Conservation (phyloP, 1,140 invertebrate genomes). For the Temnothorax curvispinosus region DNA sequence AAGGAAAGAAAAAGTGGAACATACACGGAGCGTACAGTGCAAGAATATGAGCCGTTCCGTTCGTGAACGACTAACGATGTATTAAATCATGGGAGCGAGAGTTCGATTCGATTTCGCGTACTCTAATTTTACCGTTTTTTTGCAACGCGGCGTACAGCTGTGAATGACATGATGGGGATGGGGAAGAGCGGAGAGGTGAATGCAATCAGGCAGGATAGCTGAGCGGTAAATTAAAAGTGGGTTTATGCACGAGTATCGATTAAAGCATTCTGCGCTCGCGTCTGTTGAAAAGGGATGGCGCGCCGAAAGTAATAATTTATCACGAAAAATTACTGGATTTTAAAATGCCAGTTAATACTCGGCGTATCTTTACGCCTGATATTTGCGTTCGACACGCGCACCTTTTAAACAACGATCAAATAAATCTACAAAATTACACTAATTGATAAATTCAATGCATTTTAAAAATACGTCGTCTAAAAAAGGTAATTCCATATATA, state of each 20-base stretch:
- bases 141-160: constrained; percentile 43
- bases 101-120: constrained; percentile 56
- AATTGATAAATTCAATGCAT: neutral
- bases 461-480: neutral
- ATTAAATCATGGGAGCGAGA: constrained; percentile 45
- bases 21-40: constrained; percentile 18
- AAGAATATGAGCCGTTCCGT: constrained; percentile 40
- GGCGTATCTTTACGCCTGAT: neutral
- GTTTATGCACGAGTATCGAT: constrained; percentile 48
- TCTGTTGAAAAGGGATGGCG: neutral
- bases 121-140: constrained; percentile 46
- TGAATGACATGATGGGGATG: constrained; percentile 37
- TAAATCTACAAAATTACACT: neutral
- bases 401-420: neutral
- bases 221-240: constrained; percentile 52
- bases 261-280: constrained; percentile 11
- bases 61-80: constrained; percentile 23
- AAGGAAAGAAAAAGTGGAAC: constrained; percentile 57
- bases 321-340: constrained; percentile 24
- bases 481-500: neutral
- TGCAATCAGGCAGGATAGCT: constrained; percentile 41
- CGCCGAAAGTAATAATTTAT: constrained; percentile 21
- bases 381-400: neutral
- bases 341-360: neutral
- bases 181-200: constrained; percentile 2